phyloP scores from a whole-genome alignment of 2,797 vertebrate genomes.

The Chiroxiphia lanceolata region DNA sequence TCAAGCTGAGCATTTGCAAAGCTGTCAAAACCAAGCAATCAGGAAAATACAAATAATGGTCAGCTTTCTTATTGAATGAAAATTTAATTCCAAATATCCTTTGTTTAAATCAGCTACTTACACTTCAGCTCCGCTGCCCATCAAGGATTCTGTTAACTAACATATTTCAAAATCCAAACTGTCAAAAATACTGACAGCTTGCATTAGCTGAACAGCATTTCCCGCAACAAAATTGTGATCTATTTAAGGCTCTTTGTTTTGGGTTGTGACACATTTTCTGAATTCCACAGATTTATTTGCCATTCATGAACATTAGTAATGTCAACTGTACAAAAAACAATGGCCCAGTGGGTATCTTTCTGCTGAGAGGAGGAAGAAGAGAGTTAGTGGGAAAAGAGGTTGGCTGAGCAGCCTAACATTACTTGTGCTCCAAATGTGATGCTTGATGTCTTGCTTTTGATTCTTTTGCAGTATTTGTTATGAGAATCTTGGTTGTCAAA shows the following conservation, averaged over 20 bases:
- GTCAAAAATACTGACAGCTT: background rate
- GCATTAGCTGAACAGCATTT: background rate
- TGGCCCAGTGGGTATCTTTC: background rate
- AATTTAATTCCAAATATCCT: conserved; percentile 10
- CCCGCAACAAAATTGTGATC: background rate
- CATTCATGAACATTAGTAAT: background rate
- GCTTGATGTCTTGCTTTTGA: background rate
- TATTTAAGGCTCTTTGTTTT: background rate
- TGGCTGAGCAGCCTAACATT: background rate
- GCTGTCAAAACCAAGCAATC: conserved; percentile 24
- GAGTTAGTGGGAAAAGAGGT: background rate
- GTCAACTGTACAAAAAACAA: background rate
- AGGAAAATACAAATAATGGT: conserved; percentile 33
- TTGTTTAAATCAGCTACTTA: conserved; percentile 11
- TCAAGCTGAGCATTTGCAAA: conserved; percentile 25
- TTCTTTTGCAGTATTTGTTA: background rate
- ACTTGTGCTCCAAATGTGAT: background rate
- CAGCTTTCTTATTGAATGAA: background rate
- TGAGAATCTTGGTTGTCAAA: background rate
- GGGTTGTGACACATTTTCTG: background rate
- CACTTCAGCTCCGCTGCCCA: background rate
- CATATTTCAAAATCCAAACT: background rate
- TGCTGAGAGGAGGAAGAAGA: background rate
- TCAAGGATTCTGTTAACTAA: background rate
- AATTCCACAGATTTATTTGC: background rate